Evolutionary conservation across 2,797 vertebrate species (phyloP), one percentile per base, ranked within the genome.

Genomic region (Sebastiscus tertius): DNA sequence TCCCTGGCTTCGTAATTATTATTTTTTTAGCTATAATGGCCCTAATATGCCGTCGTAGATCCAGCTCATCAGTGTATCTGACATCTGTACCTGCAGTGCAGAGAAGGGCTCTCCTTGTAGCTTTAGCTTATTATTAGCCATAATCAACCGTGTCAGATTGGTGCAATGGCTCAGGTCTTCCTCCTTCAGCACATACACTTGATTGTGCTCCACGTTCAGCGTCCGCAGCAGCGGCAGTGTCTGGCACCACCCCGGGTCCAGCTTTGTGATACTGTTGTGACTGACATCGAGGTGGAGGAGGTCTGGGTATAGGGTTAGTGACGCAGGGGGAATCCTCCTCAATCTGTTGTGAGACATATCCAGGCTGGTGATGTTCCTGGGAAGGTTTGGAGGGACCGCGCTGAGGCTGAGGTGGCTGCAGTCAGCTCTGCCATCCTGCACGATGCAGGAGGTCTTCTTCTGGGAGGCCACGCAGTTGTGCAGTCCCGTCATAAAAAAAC

Each of bases 311-410:
- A 46, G 94, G 2, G 86, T 92, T 36, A 99, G 83, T 11, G 96
- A 94, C 20, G n/a, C 79, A 14, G 93, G 71, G 8, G 79, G 89
- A 5, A 98, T 73, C 24, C 13, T 55, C 63, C 0, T 88, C 68
- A 99, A 60, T 81, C 95, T 94, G 83, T 99, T 99, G 85, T 99
- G 98, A 72, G 97, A 98, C 75, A 99, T 87, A 49, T 98, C 97
- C 87, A 99, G 89, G 24, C 79, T 77, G 0, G 87, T 97, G 90
- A 99, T 97, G 79, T 96, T 96, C 9, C 46, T 3, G 1, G 98
- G 97, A 22, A 99, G 96, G 90, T 98, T 81, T 4, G 89, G 69
- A 1, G 98, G 98, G 64, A 99, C 88, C 0, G 83, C 86, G 1
- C 56, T 92, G 74, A 99, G 94, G 52, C 94, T 96, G 81, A 97